Evolutionary conservation across 1,140 invertebrate genomes (phyloP).

Genomic region (Tetranychus cinnabarinus): DNA sequence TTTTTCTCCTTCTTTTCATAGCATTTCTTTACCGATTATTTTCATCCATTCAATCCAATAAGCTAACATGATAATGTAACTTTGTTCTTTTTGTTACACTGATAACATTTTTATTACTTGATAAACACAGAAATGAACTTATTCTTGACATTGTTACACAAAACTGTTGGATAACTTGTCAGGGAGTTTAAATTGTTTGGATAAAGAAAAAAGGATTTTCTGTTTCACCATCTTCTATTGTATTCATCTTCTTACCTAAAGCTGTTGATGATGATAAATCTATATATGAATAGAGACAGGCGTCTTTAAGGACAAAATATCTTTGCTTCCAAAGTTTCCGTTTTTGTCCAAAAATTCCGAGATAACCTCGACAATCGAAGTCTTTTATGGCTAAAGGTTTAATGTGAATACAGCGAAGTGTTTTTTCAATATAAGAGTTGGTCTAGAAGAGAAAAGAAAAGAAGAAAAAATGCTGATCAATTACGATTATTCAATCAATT

Average conservation of each 20-base stretch:
- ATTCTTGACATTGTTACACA: too few relatives aligned
- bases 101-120: too few relatives aligned
- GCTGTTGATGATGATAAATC: conserved; percentile 59
- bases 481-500: too few relatives aligned
- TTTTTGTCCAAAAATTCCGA: conserved; percentile 42
- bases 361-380: conserved; percentile 71
- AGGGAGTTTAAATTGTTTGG: too few relatives aligned
- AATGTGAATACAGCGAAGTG: conserved; percentile 24
- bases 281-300: conserved; percentile 77
- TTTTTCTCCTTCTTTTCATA: too few relatives aligned
- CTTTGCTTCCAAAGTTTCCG: conserved; percentile 57
- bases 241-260: conserved; percentile 35
- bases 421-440: conserved; percentile 50
- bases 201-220: too few relatives aligned
- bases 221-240: neutral
- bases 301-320: conserved; percentile 85
- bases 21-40: too few relatives aligned
- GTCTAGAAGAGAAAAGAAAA: conserved; percentile 23
- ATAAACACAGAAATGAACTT: too few relatives aligned
- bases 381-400: conserved; percentile 36
- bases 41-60: too few relatives aligned
- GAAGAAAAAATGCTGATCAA: neutral
- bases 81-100: too few relatives aligned
- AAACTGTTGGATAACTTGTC: too few relatives aligned
- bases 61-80: too few relatives aligned